Percentiles rank a stretch among this genome's conserved stretches.
Evolutionary conservation across 2,113 vertebrate genomes (phyloP).

Genomic region (Burhinus oedicnemus): DNA sequence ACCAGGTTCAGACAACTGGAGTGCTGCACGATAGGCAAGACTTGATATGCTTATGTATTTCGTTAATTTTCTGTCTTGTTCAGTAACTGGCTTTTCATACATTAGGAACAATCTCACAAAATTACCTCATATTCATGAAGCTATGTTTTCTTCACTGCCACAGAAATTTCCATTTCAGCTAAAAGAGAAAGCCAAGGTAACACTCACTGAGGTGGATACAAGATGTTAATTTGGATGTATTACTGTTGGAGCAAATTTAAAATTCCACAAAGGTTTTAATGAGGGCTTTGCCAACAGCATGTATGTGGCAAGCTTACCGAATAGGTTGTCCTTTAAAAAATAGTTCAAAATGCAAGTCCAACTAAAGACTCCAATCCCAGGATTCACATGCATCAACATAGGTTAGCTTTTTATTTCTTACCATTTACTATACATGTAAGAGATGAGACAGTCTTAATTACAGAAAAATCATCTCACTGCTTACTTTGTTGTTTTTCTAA

Average conservation of each 20-base stretch:
- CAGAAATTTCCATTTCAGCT: background rate
- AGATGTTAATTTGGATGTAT: background rate
- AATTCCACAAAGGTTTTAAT: background rate
- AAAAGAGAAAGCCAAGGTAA: background rate
- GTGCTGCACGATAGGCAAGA: background rate
- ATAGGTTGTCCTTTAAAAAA: background rate
- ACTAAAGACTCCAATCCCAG: background rate
- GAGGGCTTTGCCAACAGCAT: background rate
- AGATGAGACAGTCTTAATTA: background rate
- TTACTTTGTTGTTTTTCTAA: background rate
- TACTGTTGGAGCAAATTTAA: background rate
- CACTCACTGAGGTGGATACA: background rate
- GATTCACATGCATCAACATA: background rate
- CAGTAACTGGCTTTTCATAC: background rate
- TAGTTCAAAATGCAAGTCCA: background rate
- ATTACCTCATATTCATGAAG: background rate
- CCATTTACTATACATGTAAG: background rate
- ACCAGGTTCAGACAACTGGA: background rate
- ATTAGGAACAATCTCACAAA: background rate
- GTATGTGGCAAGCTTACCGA: background rate
- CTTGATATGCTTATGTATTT: background rate
- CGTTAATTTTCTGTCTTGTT: background rate
- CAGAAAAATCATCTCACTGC: background rate
- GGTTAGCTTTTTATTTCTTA: background rate
- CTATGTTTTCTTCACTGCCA: background rate